A percentile compares a stretch with the other conserved stretches of the same genome.
Evolutionary conservation across 1,140 invertebrate genomes (phyloP).

Genomic region (Paramacrobiotus metropolitanus): DNA sequence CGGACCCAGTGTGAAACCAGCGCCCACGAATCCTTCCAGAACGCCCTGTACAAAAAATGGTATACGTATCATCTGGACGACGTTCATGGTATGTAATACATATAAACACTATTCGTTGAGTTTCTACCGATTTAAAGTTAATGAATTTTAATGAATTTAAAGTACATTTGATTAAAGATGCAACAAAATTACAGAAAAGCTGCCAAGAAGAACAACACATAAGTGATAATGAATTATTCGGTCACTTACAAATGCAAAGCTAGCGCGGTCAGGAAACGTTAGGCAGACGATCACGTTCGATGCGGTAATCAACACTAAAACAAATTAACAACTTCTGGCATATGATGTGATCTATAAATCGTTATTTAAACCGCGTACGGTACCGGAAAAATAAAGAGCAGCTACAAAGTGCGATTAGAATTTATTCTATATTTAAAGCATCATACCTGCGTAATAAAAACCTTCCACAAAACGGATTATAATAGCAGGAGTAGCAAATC

Average conservation of each 20-base stretch:
- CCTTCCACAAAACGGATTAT: constrained; percentile 1
- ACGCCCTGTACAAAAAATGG: not conserved
- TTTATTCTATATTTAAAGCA: too few species aligned
- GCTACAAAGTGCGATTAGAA: not conserved
- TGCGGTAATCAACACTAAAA: not conserved
- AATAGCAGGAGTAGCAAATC: not conserved
- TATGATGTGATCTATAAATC: too few species aligned
- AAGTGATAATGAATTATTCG: too few species aligned
- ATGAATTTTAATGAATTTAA: too few species aligned
- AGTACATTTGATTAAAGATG: too few species aligned
- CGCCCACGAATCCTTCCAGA: not conserved
- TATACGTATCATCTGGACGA: not conserved
- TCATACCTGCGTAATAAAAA: not conserved
- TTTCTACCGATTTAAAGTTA: too few species aligned
- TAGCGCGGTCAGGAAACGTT: not conserved
- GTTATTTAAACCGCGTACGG: not conserved
- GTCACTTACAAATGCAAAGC: constrained; percentile 2
- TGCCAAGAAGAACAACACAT: too few species aligned
- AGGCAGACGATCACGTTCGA: constrained; percentile 2
- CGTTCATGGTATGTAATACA: not conserved
- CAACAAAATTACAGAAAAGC: too few species aligned
- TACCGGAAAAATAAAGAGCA: not conserved
- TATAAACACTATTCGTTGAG: too few species aligned
- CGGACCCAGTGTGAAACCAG: not conserved
- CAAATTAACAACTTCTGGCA: too few species aligned